Evolutionary conservation across 2,888 invertebrate genomes (phyloP).

Genomic region (Acleris emargana): DNA sequence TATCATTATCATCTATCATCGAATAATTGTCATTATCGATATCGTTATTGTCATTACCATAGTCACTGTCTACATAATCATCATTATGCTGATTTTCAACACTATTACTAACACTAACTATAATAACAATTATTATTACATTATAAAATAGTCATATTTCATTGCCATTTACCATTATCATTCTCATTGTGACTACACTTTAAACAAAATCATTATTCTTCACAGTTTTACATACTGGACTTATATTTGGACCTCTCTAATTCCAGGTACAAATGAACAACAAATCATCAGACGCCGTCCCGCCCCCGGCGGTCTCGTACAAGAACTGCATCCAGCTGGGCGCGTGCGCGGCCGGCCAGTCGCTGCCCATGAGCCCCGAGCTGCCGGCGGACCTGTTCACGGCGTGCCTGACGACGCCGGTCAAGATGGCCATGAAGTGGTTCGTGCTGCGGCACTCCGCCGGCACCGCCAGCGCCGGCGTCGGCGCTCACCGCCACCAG

Average conservation of each 20-base stretch:
- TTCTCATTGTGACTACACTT: too few species aligned
- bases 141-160: too few species aligned
- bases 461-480: constrained; percentile 90
- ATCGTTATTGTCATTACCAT: too few species aligned
- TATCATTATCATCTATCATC: too few species aligned
- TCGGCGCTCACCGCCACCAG: constrained; percentile 5
- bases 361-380: constrained; percentile 98
- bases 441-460: constrained; percentile 93
- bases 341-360: constrained; percentile 96
- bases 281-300: constrained; percentile 37
- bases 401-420: constrained; percentile 98
- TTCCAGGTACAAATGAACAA: constrained; percentile 24
- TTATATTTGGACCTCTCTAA: background rate
- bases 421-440: constrained; percentile 97
- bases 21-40: too few species aligned
- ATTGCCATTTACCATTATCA: too few species aligned
- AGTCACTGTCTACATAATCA: too few species aligned
- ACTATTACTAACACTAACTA: too few species aligned
- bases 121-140: too few species aligned
- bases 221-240: too few species aligned
- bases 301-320: constrained; percentile 84
- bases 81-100: too few species aligned
- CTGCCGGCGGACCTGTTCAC: constrained; percentile 99
- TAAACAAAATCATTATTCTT: too few species aligned
- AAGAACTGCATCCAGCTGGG: constrained; percentile 98